Base-by-base conservation (phyloP, 2,888 invertebrate species). In the Nomada lathburiana region DNA sequence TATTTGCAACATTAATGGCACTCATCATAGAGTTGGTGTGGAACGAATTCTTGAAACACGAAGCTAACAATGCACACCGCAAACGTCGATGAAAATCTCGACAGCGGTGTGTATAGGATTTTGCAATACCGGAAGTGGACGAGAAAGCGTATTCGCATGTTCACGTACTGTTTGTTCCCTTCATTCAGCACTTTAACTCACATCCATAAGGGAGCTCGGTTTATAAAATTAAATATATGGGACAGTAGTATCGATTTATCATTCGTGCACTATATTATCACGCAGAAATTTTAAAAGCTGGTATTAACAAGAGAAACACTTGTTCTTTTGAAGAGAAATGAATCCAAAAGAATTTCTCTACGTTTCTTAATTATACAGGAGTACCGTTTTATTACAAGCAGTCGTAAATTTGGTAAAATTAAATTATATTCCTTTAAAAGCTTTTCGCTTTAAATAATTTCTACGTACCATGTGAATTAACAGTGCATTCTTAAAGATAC, bases 81-180 rank as follows among this genome's bases (percentile, higher is more conserved):
- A n/a, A 62, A 16, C 47, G 50, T 69, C 62, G 70, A 73, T 67
- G 67, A 57, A 59, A 68, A 72, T 76, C 73, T 67, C 55, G 76
- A 85, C 81, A 81, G 44, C 71, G 23, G 13, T 16, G 60, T 57
- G 69, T 75, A 79, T 77, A 73, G 76, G 64, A 83, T 85, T 87
- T 88, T 88, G 89, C 88, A 80, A 86, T 84, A 80, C 77, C 80
- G 80, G 87, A 86, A 81, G 69, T 23, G 63, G 62, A 36, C 53
- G 63, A 70, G 73, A 67, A 79, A 79, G 80, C 79, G 64, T 72
- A 75, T 71, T 65, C 69, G 72, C 73, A 42, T 75, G 73, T 75
- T 57, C 62, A 42, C 55, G 76, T 76, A 73, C 71, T 67, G 52
- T 64, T 68, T 62, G 74, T 75, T 87, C 69, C 52, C 68, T 76